phyloP scores from a whole-genome alignment of 2,113 vertebrate species.

The Setophaga kirtlandii region DNA sequence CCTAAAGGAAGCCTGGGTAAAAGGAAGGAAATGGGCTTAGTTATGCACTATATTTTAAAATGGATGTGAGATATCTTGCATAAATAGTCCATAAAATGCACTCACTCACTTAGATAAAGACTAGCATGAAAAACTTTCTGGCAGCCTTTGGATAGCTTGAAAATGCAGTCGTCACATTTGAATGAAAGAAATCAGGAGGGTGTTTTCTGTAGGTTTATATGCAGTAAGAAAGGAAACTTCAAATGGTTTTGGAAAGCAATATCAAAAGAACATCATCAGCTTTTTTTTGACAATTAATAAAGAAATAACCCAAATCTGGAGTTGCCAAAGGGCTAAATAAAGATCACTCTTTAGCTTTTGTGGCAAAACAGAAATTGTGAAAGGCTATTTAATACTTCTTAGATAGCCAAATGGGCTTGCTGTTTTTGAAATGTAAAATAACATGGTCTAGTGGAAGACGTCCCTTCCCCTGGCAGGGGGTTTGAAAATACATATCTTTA shows the following conservation, averaged over 20 bases:
- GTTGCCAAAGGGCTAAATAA: not conserved
- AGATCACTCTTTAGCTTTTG: not conserved
- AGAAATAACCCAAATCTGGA: not conserved
- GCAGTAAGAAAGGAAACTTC: not conserved
- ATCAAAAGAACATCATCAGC: not conserved
- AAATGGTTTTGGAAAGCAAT: not conserved
- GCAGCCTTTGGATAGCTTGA: not conserved
- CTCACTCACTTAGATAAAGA: not conserved
- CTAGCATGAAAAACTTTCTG: not conserved
- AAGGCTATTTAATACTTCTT: not conserved
- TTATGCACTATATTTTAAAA: not conserved
- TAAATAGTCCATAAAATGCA: not conserved
- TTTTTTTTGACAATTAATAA: not conserved
- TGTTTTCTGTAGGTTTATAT: not conserved
- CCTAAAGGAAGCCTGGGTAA: not conserved
- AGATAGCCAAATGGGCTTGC: not conserved
- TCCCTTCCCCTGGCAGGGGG: not conserved
- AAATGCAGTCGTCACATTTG: not conserved
- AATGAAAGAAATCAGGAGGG: not conserved
- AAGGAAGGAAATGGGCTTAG: not conserved
- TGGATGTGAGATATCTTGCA: not conserved
- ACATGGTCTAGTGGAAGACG: not conserved
- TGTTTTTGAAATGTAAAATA: not conserved
- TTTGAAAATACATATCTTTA: not conserved
- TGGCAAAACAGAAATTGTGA: not conserved